Evolutionary conservation across 2,113 vertebrate genomes (phyloP).

Genomic region (Neoarius graeffei): DNA sequence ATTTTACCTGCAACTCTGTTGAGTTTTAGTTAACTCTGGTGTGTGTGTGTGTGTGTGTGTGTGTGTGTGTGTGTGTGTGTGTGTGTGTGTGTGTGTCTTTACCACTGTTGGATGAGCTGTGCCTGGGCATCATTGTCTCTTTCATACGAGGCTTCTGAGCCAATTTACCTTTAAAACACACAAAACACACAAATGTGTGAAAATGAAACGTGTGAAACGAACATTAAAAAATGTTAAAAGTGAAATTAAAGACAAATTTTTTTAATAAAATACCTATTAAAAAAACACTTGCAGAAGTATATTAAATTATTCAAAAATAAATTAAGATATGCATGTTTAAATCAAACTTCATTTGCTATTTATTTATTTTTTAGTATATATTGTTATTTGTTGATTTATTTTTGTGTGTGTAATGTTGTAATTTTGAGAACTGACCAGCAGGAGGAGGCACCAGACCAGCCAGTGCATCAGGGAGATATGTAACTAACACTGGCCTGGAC

Average conservation of each 20-base stretch:
- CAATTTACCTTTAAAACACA: constrained; percentile 33
- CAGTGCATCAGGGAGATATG: constrained; percentile 55
- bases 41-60: constrained; percentile 15
- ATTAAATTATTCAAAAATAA: neutral
- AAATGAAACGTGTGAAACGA: too few relatives aligned
- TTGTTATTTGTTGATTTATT: too few relatives aligned
- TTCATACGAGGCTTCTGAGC: constrained; percentile 29
- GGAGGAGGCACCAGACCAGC: constrained; percentile 51
- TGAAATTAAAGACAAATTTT: neutral
- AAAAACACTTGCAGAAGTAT: neutral
- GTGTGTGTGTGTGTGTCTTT: constrained; percentile 6
- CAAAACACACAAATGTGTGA: neutral
- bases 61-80: too few relatives aligned
- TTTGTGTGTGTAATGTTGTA: neutral
- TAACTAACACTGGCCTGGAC: constrained; percentile 77
- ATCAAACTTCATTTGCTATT: neutral
- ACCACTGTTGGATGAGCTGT: constrained; percentile 30
- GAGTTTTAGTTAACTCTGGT: neutral
- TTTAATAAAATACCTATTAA: neutral
- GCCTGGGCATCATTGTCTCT: constrained; percentile 26
- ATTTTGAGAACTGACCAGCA: constrained; percentile 50
- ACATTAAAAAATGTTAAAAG: neutral
- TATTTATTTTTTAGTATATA: neutral
- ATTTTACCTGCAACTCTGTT: too few relatives aligned
- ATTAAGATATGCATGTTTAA: neutral